Base-by-base conservation (phyloP, 2,888 invertebrate genomes). In the Eristalinus sepulchralis region DNA sequence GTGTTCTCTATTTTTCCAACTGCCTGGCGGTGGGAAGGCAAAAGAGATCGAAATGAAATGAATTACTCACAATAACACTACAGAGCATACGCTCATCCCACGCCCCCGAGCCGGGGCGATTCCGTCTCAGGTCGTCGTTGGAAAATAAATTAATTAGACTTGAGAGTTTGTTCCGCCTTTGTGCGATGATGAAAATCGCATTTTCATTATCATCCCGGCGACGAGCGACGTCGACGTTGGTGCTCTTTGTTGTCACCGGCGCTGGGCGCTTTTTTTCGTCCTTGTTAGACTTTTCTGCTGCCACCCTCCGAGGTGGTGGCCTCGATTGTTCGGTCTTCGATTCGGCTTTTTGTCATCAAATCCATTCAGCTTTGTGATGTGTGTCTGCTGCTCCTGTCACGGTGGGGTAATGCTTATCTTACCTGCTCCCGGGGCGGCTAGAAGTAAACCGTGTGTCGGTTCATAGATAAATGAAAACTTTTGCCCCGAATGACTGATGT, bases 111-210 rank as follows among this genome's bases (percentile, higher is more conserved):
- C 27, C 27, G 27, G n/a, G 66, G 62, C 71, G 20, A 63, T 68
- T 75, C 20, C 62, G 36, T 66, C 63, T 57, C 63, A 78, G 77
- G 72, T 77, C 72, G 63, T 20, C 53, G 70, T 60, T 66, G 62
- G 83, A 67, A 83, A 86, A 83, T 83, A 86, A 86, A 86, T 86
- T 86, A 83, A 86, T 86, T 83, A 86, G 71, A 83, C 75, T 86
- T 73, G 78, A 78, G 78, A 83, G 70, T 66, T 78, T 83, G 83
- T 79, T 83, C 70, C 71, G 73, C 86, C 78, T 86, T 86, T 86
- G 78, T 86, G 83, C 33, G 86, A 86, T 86, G 78, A 75, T 78
- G 83, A 75, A 86, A 86, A 86, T 75, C 47, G 64, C 71, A 86
- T 75, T 86, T 86, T 79, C 78, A 86, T 78, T 86, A 75, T 78